These are phyloP conservation scores for Pelobates cultripes DNA, from an alignment of 2,797 vertebrate genomes.

Conservation along the genomic window DNA sequence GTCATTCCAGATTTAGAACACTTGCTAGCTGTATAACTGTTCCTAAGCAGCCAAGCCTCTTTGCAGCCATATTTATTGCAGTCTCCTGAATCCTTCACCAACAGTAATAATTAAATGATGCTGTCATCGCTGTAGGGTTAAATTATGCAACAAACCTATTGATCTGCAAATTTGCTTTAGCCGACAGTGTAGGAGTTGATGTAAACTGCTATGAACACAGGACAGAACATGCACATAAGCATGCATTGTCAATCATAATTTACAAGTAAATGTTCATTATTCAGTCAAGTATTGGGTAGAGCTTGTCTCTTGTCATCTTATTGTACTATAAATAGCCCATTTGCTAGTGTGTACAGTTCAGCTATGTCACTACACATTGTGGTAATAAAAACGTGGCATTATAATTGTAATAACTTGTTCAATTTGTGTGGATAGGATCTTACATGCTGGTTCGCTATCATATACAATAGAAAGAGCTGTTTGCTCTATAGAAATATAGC, in stretches of 20 bases:
- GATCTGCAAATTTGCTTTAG: slow-evolving; percentile 20
- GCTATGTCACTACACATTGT: slow-evolving; percentile 18
- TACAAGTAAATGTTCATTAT: slow-evolving; percentile 18
- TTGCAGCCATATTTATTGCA: too few species aligned
- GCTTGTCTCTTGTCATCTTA: slow-evolving; percentile 14
- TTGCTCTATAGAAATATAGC: too few species aligned
- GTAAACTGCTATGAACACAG: slow-evolving; percentile 14
- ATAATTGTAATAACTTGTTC: not conserved
- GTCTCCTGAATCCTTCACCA: too few species aligned
- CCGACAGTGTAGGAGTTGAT: slow-evolving; percentile 20
- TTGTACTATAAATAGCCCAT: slow-evolving; percentile 4
- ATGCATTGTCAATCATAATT: slow-evolving; percentile 40
- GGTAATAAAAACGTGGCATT: not conserved
- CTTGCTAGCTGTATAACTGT: too few species aligned
- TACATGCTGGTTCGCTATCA: not conserved
- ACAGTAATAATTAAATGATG: not conserved
- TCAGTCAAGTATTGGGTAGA: slow-evolving; percentile 1
- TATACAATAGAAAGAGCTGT: not conserved
- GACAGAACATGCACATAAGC: slow-evolving; percentile 20
- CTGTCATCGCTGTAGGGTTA: not conserved
- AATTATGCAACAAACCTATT: slow-evolving; percentile 26
- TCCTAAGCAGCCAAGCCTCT: too few species aligned
- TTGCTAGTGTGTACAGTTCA: not conserved
- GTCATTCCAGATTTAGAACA: too few species aligned
- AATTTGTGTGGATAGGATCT: not conserved